Evolutionary conservation across 2,797 vertebrate genomes (phyloP), one percentile per base, ranked within the genome.

Genomic region (Ceyx erithaca): DNA sequence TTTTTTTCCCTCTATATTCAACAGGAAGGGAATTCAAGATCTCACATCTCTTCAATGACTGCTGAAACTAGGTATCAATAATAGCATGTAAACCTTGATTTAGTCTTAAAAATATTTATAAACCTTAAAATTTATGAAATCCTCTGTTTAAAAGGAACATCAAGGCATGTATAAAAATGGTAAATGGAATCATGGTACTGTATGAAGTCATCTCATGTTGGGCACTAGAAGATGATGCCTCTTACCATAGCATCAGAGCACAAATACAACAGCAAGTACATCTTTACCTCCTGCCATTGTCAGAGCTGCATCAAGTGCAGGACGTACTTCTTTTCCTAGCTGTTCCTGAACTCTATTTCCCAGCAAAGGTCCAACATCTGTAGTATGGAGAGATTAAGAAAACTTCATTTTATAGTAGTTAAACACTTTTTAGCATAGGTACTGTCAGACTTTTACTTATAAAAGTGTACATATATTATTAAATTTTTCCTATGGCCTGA

Each of bases 331-430:
- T 96, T 98, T 98, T 80, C 96, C 98, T 81, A 99, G 85, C 59
- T 97, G 97, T 11, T 98, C 96, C 2, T 98, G 98, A 92, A 99
- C 98, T 93, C 96, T 97, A 18, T 83, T 97, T 75, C 99, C 99
- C 63, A 99, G 98, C 93, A 99, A 55, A 6, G 96, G 97, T 80
- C 98, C 98, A 80, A 99, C 98, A 96, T 99, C 99, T 99, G 97
- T 21, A 73, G 57, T 33, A 75, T 2, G 6, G 58, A 87, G 82
- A 92, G 93, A 87, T 14, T 26, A 51, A 51, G 41, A 77, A 82
- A 48, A 52, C 10, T 30, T 3, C 22, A 73, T 64, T 33, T 80
- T 4, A 45, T 7, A 28, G 10, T 8, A 33, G 33, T 33, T 26
- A 68, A 79, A 80, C n/a, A 55, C 40, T 14, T 77, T 16, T 69